Base-by-base conservation (phyloP, 2,113 vertebrate species). In the Ascaphus truei region DNA sequence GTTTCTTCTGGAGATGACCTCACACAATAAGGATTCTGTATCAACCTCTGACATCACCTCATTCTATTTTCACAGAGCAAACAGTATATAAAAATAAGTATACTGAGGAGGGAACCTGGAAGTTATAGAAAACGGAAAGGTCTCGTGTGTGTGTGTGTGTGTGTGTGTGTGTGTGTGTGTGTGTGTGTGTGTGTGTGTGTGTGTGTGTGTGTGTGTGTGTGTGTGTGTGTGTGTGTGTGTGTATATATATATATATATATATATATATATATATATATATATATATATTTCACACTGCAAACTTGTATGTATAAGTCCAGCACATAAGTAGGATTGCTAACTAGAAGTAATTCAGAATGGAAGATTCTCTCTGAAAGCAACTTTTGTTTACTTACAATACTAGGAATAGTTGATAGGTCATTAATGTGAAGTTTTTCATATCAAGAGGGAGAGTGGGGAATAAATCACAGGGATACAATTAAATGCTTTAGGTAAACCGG, bases 241-340 rank as follows among this genome's bases (percentile, higher is more conserved):
- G n/a, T n/a, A n/a, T n/a, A n/a, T n/a, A n/a, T n/a, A n/a, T n/a
- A n/a, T n/a, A n/a, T n/a, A n/a, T n/a, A n/a, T n/a, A n/a, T n/a
- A n/a, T n/a, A n/a, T n/a, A n/a, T n/a, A n/a, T n/a, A n/a, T n/a
- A n/a, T n/a, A n/a, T n/a, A n/a, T n/a, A n/a, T n/a, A n/a, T n/a
- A n/a, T n/a, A n/a, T n/a, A n/a, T n/a, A n/a, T n/a, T n/a, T 90
- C 82, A 83, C 81, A 84, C 88, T 84, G 85, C 83, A 85, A 75
- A 82, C 85, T 29, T 37, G 51, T 36, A 37, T 18, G 20, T 59
- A 68, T 37, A 80, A 79, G 58, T 83, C 73, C 81, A 90, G 85
- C 81, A 85, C 87, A 89, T 87, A 77, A 68, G 74, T 75, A 83
- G 68, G 78, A 75, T 55, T 9, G 34, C 51, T 80, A 80, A 80